phyloP scores from a whole-genome alignment of 2,888 invertebrate genomes.

The Oligia latruncula region DNA sequence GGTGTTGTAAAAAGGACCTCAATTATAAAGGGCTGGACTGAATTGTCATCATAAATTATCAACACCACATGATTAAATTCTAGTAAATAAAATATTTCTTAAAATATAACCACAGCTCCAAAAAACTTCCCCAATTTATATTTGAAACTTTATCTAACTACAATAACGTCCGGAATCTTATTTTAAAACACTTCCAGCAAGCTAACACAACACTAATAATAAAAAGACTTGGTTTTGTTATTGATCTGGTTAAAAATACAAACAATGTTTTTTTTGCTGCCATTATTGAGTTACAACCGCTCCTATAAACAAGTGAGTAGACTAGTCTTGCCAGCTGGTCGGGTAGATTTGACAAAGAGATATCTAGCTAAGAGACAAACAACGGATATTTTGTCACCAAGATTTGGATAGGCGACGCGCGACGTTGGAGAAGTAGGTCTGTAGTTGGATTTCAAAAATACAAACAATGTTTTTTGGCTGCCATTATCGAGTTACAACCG shows the following conservation, averaged over 20 bases:
- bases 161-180: conserved; percentile 24
- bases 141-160: conserved; percentile 26
- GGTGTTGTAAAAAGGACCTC: not conserved
- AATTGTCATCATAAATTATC: not conserved
- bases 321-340: conserved; percentile 63
- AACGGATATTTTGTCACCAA: not conserved
- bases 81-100: not conserved
- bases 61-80: too few relatives aligned
- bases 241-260: conserved; percentile 82
- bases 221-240: conserved; percentile 77
- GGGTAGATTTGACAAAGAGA: conserved; percentile 23
- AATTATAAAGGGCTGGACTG: not conserved
- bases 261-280: too few relatives aligned
- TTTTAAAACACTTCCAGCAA: conserved; percentile 62
- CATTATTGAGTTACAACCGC: too few relatives aligned
- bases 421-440: not conserved
- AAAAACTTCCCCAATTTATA: not conserved
- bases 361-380: conserved; percentile 18
- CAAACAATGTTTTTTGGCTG: too few relatives aligned
- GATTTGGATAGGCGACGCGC: not conserved
- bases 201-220: conserved; percentile 41
- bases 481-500: too few relatives aligned
- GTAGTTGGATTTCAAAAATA: not conserved
- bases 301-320: conserved; percentile 65
- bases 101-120: not conserved